Evolutionary conservation across 2,113 vertebrate species (phyloP).

Genomic region (Epinephelus lanceolatus): DNA sequence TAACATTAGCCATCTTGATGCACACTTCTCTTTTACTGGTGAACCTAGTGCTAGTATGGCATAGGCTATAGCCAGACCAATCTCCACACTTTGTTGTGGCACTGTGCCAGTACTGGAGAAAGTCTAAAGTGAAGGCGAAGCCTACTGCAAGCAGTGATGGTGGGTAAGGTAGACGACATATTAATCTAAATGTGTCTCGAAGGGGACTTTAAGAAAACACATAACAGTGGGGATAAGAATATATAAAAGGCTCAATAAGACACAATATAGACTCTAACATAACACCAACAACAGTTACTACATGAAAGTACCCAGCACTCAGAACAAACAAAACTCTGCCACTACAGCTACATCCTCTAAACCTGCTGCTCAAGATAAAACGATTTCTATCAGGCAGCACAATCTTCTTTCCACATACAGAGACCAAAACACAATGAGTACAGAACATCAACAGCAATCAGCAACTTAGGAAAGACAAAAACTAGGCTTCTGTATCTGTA

Average conservation of each 20-base stretch:
- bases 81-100: too few relatives aligned
- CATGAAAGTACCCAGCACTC: conserved; percentile 5
- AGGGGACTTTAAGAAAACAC: too few relatives aligned
- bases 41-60: too few relatives aligned
- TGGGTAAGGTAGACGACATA: too few relatives aligned
- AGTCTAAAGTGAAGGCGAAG: too few relatives aligned
- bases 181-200: too few relatives aligned
- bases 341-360: conserved; percentile 25
- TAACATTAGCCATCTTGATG: too few relatives aligned
- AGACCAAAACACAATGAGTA: conserved; percentile 21
- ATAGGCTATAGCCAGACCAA: too few relatives aligned
- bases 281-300: neutral
- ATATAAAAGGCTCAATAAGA: neutral
- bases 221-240: neutral
- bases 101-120: too few relatives aligned
- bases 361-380: conserved; percentile 34
- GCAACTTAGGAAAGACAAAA: conserved; percentile 25
- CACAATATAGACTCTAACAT: neutral
- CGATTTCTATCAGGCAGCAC: conserved; percentile 7
- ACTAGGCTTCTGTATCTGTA: conserved; percentile 4
- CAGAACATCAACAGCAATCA: conserved; percentile 38
- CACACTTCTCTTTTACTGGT: too few relatives aligned
- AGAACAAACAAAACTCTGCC: conserved; percentile 22
- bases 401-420: conserved; percentile 12
- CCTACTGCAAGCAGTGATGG: too few relatives aligned